A percentile compares a stretch with the other conserved stretches of the same genome.
Evolutionary conservation across 2,113 vertebrate genomes (phyloP).

Genomic region (Bolborhynchus lineola): DNA sequence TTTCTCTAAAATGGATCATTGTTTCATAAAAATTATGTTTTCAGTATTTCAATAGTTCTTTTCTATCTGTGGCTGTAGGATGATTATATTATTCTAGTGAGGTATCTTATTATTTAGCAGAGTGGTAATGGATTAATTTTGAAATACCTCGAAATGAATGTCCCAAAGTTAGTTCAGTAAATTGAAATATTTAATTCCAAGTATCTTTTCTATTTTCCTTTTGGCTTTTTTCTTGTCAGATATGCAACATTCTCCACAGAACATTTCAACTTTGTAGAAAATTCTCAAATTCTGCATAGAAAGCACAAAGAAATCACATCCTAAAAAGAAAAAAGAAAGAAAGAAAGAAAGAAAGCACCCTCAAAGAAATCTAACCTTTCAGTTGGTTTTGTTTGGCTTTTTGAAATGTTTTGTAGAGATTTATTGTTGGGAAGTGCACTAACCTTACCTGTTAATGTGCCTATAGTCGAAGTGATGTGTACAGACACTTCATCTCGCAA

Average conservation of each 20-base stretch:
- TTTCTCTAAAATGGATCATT: not conserved
- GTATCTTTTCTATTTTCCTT: not conserved
- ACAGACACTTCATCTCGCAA: not conserved
- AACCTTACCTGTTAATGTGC: not conserved
- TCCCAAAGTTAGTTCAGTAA: not conserved
- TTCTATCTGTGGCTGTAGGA: not conserved
- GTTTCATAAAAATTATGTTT: not conserved
- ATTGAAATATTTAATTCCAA: not conserved
- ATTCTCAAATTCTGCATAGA: not conserved
- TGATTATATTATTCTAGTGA: not conserved
- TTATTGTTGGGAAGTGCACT: not conserved
- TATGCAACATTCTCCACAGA: not conserved
- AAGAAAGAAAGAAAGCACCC: not conserved
- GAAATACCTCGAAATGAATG: not conserved
- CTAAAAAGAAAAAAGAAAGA: not conserved
- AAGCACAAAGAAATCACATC: not conserved
- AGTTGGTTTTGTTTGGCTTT: not conserved
- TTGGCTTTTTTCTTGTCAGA: not conserved
- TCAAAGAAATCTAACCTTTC: not conserved
- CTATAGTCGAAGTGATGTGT: not conserved
- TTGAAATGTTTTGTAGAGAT: not conserved
- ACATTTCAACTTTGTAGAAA: not conserved
- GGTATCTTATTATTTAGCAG: not conserved
- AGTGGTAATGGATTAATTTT: not conserved
- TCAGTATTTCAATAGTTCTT: not conserved